Evolutionary conservation across 2,113 vertebrate genomes (phyloP).

Genomic region (Mustela lutreola): DNA sequence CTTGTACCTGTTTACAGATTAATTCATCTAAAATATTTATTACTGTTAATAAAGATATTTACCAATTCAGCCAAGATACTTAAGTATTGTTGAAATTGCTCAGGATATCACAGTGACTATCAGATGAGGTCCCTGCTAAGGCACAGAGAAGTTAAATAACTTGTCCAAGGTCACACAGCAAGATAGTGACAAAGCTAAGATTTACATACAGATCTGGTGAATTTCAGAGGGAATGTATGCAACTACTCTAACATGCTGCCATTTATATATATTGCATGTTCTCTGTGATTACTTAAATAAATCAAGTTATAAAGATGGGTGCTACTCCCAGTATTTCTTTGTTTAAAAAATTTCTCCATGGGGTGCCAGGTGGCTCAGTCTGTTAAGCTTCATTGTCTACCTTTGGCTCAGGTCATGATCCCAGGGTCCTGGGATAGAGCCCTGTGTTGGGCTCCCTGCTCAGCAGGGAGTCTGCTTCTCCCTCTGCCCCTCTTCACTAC

Average conservation of each 20-base stretch:
- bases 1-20: background rate
- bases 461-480: too few relatives aligned
- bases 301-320: constrained; percentile 42
- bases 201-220: background rate
- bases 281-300: constrained; percentile 14
- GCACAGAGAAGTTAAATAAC: constrained; percentile 13
- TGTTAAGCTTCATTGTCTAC: too few relatives aligned
- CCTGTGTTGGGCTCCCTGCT: too few relatives aligned
- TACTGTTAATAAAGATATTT: constrained; percentile 14
- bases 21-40: constrained; percentile 9
- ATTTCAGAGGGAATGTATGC: background rate
- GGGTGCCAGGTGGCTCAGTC: too few relatives aligned
- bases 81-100: background rate
- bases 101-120: background rate
- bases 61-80: constrained; percentile 17
- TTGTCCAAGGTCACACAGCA: background rate
- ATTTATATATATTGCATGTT: background rate
- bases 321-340: background rate
- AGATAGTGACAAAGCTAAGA: background rate
- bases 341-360: background rate
- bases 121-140: background rate
- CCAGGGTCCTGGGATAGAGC: too few relatives aligned
- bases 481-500: too few relatives aligned
- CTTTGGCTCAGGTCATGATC: too few relatives aligned
- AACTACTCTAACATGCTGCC: background rate